These are phyloP conservation scores for Metellina segmentata DNA, from an alignment of 2,888 invertebrate genomes.

Conservation along the genomic window DNA sequence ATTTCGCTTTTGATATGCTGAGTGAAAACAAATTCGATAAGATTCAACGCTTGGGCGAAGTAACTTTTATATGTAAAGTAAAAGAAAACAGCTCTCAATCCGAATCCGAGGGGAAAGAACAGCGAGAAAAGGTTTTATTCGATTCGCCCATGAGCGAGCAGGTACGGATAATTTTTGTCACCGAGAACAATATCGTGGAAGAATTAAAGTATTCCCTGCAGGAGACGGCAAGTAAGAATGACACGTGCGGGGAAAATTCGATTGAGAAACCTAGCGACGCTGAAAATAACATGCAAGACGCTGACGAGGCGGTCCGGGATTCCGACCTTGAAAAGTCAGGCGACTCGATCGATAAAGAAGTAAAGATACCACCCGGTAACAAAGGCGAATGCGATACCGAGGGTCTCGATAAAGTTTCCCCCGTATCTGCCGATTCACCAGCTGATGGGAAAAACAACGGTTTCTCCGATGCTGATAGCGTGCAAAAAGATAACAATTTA, in stretches of 20 bases:
- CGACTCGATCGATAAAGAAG: background rate
- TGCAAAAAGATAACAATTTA: background rate
- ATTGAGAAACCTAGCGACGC: conserved; percentile 4
- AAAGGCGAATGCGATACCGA: background rate
- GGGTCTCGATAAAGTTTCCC: background rate
- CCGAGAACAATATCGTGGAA: conserved; percentile 48
- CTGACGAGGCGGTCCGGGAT: background rate
- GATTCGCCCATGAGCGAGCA: conserved; percentile 51
- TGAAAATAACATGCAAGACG: background rate
- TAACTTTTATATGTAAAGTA: conserved; percentile 62
- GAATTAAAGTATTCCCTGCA: conserved; percentile 55
- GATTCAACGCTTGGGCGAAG: conserved; percentile 47
- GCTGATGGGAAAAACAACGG: background rate
- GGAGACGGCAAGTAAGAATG: background rate
- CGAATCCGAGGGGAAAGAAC: conserved; percentile 6
- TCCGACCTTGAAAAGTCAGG: background rate
- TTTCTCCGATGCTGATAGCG: background rate
- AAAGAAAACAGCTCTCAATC: conserved; percentile 50
- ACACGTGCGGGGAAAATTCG: background rate
- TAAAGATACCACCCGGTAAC: background rate
- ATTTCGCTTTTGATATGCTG: conserved; percentile 58
- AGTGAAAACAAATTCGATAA: conserved; percentile 34
- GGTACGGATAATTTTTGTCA: conserved; percentile 61
- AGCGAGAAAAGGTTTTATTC: conserved; percentile 34
- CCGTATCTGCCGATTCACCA: conserved; percentile 1